These are phyloP conservation scores for Synodontis membranacea DNA, from an alignment of 2,113 vertebrate species.

Conservation along the genomic window DNA sequence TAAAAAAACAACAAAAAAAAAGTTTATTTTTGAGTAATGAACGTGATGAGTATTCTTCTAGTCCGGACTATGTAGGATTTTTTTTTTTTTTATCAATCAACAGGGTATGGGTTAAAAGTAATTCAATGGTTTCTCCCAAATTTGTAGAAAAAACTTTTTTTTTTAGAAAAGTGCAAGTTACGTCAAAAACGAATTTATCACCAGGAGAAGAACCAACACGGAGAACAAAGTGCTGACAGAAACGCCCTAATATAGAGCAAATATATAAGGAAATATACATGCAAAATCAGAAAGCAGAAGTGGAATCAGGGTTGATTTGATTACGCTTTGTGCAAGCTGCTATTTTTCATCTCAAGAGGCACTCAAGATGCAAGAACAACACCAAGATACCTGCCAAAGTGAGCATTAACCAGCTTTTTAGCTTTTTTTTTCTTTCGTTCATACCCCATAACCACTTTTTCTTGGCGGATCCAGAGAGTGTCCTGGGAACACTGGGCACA, in stretches of 20 bases:
- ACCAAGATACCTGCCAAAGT: neutral
- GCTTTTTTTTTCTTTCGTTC: too few relatives aligned
- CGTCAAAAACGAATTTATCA: too few relatives aligned
- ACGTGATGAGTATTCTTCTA: too few relatives aligned
- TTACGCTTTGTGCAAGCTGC: neutral
- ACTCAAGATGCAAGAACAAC: neutral
- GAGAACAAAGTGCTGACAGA: too few relatives aligned
- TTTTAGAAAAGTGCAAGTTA: neutral
- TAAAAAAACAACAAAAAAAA: neutral
- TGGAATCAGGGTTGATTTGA: neutral
- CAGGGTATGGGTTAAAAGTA: neutral
- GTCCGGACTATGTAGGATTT: neutral
- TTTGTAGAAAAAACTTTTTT: too few relatives aligned
- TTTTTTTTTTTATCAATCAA: neutral
- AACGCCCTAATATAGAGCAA: too few relatives aligned
- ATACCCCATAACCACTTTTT: neutral
- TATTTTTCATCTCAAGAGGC: neutral
- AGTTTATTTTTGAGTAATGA: neutral
- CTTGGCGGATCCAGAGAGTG: neutral
- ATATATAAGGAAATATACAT: too few relatives aligned
- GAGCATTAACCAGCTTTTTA: neutral
- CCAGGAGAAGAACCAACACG: neutral
- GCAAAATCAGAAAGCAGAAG: neutral
- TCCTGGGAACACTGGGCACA: neutral
- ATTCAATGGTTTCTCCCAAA: too few relatives aligned